Evolutionary conservation across 1,140 invertebrate species (phyloP).

Genomic region (Nebria ingens): DNA sequence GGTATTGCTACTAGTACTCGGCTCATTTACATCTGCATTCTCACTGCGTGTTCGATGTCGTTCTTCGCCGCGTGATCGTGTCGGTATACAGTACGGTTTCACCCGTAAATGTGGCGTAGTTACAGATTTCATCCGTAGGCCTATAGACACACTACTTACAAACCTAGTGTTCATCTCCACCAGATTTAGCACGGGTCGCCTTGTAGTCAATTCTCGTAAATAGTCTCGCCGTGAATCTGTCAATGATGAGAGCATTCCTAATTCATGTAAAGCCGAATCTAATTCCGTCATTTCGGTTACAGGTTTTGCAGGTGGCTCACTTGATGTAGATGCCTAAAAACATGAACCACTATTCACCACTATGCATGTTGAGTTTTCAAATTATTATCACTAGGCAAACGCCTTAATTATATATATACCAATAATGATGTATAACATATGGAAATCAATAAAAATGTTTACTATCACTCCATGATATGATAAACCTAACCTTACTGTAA

Average conservation of each 20-base stretch:
- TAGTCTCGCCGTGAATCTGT: constrained; percentile 43
- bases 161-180: constrained; percentile 43
- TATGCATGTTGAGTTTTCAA: no score
- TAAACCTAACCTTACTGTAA: no score
- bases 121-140: constrained; percentile 39
- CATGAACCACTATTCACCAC: no score
- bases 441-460: no score
- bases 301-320: neutral
- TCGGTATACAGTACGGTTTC: constrained; percentile 26
- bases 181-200: constrained; percentile 31
- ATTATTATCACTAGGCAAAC: no score
- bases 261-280: constrained; percentile 43
- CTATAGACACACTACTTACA: constrained; percentile 45
- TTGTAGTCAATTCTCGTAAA: constrained; percentile 35
- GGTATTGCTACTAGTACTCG: constrained; percentile 27
- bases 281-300: constrained; percentile 34
- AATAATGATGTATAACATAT: neutral
- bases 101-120: constrained; percentile 22
- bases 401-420: neutral
- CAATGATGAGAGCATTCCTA: constrained; percentile 45
- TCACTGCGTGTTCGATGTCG: constrained; percentile 47
- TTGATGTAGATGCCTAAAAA: neutral
- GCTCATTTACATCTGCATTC: constrained; percentile 39
- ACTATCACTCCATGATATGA: no score
- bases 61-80: constrained; percentile 23